A percentile compares a stretch with the other conserved stretches of the same genome.
Conservation (phyloP, 2,888 invertebrate genomes). For the Amblyteles armatorius region DNA sequence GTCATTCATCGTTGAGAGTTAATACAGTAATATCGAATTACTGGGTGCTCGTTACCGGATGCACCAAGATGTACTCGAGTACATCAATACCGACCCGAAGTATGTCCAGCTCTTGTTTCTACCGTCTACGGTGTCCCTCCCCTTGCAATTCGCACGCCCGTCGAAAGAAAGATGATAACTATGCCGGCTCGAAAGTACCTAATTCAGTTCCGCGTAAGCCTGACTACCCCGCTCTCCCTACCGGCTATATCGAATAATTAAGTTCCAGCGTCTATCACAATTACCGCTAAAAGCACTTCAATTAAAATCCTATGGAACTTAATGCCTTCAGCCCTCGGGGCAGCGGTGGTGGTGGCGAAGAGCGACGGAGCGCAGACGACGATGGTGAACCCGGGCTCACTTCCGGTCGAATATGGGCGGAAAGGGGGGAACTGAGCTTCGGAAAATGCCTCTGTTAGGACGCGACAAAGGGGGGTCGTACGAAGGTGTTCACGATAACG, state of each 20-base stretch:
- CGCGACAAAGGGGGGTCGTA: conserved; percentile 17
- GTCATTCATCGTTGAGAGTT: conserved; percentile 3
- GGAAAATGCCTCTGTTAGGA: conserved; percentile 10
- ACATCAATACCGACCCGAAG: neutral
- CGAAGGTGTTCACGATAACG: conserved; percentile 53
- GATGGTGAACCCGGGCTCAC: conserved; percentile 18
- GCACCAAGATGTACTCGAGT: neutral
- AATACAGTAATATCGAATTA: neutral
- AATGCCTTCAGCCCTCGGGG: conserved; percentile 73
- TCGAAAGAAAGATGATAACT: conserved; percentile 68
- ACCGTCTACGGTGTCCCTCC: neutral
- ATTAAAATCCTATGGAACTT: conserved; percentile 78
- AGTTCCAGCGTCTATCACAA: conserved; percentile 77
- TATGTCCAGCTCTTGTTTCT: neutral
- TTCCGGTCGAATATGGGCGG: conserved; percentile 9
- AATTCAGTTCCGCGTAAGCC: conserved; percentile 70
- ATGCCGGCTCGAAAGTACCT: conserved; percentile 69
- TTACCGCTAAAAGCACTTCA: conserved; percentile 79
- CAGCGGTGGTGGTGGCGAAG: conserved; percentile 43
- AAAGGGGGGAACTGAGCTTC: conserved; percentile 19
- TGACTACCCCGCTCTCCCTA: conserved; percentile 53
- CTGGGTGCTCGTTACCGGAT: no score
- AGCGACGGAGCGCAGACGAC: conserved; percentile 2
- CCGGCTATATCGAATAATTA: conserved; percentile 75
- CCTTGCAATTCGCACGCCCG: conserved; percentile 6